A percentile compares a stretch with the other conserved stretches of the same genome.
These are phyloP conservation scores for Phoxinus phoxinus DNA, from an alignment of 2,113 vertebrate species.

Conservation along the genomic window DNA sequence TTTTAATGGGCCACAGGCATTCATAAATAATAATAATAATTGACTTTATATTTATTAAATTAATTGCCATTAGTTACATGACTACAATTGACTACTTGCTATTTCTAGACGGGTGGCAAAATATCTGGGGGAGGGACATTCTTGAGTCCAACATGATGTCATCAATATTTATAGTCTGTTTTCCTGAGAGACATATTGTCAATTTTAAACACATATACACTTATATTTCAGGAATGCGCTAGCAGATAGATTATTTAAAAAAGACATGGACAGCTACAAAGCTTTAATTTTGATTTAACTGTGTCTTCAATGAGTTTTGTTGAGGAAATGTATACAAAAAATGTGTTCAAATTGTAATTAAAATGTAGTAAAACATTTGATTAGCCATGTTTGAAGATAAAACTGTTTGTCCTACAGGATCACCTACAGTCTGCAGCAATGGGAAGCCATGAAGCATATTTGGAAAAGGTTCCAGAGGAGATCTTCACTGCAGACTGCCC, in stretches of 20 bases:
- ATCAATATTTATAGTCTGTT: no score
- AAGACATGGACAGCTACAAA: no score
- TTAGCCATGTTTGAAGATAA: background rate
- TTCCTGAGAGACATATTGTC: no score
- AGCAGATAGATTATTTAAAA: no score
- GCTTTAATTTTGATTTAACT: no score
- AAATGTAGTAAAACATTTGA: background rate
- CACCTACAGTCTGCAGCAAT: conserved; percentile 46
- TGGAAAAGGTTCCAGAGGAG: conserved; percentile 74
- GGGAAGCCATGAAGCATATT: conserved; percentile 59
- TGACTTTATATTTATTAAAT: no score
- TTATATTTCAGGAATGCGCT: no score
- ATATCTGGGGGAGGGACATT: background rate
- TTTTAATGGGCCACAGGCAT: background rate
- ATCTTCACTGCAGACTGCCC: conserved; percentile 83
- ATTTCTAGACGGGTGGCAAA: background rate
- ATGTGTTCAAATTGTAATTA: background rate
- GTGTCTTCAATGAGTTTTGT: no score
- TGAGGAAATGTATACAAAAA: background rate
- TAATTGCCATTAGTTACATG: background rate
- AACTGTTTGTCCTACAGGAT: background rate
- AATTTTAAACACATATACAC: no score
- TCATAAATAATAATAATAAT: no score
- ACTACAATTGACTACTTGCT: background rate
- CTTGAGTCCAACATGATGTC: no score